These are phyloP conservation scores for Tholera decimalis DNA, from an alignment of 2,888 invertebrate species.

Conservation along the genomic window DNA sequence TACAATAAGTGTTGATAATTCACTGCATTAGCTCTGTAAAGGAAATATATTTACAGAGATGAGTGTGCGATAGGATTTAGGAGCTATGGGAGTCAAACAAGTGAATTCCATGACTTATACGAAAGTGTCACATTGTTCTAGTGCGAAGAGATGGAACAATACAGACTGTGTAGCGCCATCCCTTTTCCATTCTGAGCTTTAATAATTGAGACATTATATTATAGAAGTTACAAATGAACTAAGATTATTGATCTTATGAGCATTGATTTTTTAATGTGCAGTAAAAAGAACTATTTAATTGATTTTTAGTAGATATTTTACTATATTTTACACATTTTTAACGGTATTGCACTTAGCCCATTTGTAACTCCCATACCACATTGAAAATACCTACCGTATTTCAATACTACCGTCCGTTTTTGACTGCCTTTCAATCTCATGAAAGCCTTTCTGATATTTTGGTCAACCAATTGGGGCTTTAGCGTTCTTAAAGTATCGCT, in stretches of 20 bases:
- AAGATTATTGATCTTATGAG: too few relatives aligned
- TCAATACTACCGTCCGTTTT: neutral
- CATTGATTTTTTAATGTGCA: too few relatives aligned
- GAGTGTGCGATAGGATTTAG: constrained; percentile 72
- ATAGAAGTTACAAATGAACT: too few relatives aligned
- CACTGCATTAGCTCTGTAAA: constrained; percentile 84
- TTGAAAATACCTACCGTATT: neutral
- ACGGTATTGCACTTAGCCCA: too few relatives aligned
- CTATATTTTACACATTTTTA: too few relatives aligned
- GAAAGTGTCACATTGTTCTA: neutral
- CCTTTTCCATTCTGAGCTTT: neutral
- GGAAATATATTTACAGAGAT: constrained; percentile 80
- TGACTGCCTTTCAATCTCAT: neutral
- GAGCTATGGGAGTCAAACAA: constrained; percentile 39
- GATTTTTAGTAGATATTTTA: too few relatives aligned
- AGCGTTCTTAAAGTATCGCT: too few relatives aligned
- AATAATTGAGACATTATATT: too few relatives aligned
- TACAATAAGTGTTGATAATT: constrained; percentile 67
- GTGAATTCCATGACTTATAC: neutral
- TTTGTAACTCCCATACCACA: too few relatives aligned
- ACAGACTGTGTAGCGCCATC: neutral
- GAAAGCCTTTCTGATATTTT: neutral
- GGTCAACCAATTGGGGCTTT: neutral
- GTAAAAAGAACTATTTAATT: too few relatives aligned
- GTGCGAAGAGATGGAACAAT: neutral